These are phyloP conservation scores for Dinomys branickii DNA, from an alignment of 2,113 vertebrate genomes.

Conservation along the genomic window DNA sequence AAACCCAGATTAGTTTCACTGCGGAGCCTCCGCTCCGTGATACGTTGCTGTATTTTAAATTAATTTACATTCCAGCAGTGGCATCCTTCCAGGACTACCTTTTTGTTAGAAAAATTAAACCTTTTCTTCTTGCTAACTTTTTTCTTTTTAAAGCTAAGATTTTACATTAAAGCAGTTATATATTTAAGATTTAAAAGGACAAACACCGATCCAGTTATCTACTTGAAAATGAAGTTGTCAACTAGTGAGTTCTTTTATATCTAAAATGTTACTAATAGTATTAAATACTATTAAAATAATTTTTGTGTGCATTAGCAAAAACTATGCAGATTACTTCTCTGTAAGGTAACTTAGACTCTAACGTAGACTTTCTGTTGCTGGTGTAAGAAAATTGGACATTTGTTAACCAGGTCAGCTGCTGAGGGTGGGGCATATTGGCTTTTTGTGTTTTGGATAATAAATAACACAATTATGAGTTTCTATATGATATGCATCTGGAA, in stretches of 20 bases:
- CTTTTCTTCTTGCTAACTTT: constrained; percentile 15
- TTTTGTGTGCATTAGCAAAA: not conserved
- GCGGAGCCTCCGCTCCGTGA: not conserved
- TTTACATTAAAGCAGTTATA: not conserved
- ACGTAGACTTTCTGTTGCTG: not conserved
- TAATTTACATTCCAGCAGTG: not conserved
- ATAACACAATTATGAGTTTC: not conserved
- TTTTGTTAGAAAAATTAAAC: constrained; percentile 42
- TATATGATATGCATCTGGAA: not conserved
- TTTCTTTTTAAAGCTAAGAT: not conserved
- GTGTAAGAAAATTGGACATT: not conserved
- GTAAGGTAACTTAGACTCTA: not conserved
- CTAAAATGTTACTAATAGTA: not conserved
- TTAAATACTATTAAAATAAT: not conserved
- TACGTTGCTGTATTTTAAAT: not conserved
- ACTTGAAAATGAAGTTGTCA: constrained; percentile 40
- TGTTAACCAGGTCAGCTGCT: not conserved
- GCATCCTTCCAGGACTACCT: not conserved
- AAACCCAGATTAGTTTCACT: not conserved
- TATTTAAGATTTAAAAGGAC: constrained; percentile 33
- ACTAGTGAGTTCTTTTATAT: not conserved
- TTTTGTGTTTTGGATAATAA: not conserved
- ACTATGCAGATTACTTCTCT: not conserved
- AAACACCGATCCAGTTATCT: not conserved
- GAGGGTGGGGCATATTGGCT: not conserved